Evolutionary conservation across 2,797 vertebrate species (phyloP).

Genomic region (Alcedo atthis): DNA sequence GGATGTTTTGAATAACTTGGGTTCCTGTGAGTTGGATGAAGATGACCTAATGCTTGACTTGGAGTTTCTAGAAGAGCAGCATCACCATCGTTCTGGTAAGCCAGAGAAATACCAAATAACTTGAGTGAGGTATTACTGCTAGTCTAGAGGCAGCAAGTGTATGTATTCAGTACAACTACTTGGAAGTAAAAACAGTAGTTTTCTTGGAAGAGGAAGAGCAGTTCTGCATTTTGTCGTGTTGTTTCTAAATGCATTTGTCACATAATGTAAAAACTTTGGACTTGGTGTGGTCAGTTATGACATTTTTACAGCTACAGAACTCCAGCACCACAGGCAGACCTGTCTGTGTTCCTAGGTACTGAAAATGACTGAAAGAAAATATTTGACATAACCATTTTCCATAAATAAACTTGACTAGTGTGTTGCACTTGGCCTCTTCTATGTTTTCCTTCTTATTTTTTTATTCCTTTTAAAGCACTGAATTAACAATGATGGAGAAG

Average conservation of each 20-base stretch:
- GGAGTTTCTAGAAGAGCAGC: slow-evolving; percentile 93
- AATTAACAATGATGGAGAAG: background rate
- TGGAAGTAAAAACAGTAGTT: background rate
- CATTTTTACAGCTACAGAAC: background rate
- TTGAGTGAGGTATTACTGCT: background rate
- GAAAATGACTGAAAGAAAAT: background rate
- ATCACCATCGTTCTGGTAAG: slow-evolving; percentile 87
- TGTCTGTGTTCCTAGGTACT: background rate
- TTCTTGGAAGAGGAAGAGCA: background rate
- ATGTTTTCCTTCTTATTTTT: background rate
- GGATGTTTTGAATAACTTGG: slow-evolving; percentile 93
- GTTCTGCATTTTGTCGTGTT: background rate
- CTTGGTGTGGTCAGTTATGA: background rate
- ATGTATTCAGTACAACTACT: background rate
- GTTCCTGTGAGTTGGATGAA: slow-evolving; percentile 96
- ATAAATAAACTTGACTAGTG: background rate
- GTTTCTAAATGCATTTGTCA: background rate
- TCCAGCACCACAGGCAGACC: background rate
- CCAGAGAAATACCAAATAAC: background rate
- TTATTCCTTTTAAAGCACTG: background rate
- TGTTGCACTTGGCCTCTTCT: background rate
- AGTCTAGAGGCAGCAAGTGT: background rate
- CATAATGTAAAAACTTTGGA: background rate
- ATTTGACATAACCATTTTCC: background rate
- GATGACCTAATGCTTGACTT: slow-evolving; percentile 98